phyloP scores from a whole-genome alignment of 1,140 invertebrate species.

The Theocolax elegans region DNA sequence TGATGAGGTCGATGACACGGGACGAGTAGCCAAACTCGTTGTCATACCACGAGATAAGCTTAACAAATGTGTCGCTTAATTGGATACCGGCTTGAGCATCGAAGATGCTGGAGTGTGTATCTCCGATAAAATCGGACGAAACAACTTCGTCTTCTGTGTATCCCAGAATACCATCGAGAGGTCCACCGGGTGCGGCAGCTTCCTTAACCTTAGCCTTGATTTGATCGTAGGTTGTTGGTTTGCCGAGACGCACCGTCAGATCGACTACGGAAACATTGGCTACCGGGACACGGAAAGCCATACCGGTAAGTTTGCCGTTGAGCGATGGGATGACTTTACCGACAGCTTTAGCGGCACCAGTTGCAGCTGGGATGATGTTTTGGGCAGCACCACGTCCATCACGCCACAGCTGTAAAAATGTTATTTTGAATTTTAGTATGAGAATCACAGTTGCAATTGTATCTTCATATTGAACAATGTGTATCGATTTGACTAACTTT shows the following conservation, averaged over 20 bases:
- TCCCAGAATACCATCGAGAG: slow-evolving; percentile 88
- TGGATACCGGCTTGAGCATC: slow-evolving; percentile 94
- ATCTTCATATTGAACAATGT: too few relatives aligned
- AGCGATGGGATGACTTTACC: slow-evolving; percentile 96
- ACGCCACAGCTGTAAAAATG: slow-evolving; percentile 80
- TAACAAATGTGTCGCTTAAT: slow-evolving; percentile 90
- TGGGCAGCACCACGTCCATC: slow-evolving; percentile 95
- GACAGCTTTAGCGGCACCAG: slow-evolving; percentile 98
- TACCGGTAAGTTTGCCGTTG: slow-evolving; percentile 96
- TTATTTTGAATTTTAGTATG: slow-evolving; percentile 17
- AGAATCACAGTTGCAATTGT: too few relatives aligned
- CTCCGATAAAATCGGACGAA: slow-evolving; percentile 91
- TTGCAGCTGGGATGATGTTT: slow-evolving; percentile 96
- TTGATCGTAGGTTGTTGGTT: slow-evolving; percentile 84
- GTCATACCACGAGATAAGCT: slow-evolving; percentile 95
- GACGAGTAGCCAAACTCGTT: slow-evolving; percentile 96
- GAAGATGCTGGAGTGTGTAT: slow-evolving; percentile 88
- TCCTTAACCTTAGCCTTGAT: slow-evolving; percentile 92
- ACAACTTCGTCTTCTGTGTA: slow-evolving; percentile 97
- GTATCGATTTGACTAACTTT: too few relatives aligned
- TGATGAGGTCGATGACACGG: slow-evolving; percentile 92
- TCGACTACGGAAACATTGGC: slow-evolving; percentile 99
- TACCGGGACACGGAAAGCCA: slow-evolving; percentile 98
- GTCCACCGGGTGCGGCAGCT: slow-evolving; percentile 85
- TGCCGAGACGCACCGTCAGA: slow-evolving; percentile 82